These are phyloP conservation scores for Lithosia quadra DNA, from an alignment of 2,888 invertebrate genomes.

Conservation along the genomic window DNA sequence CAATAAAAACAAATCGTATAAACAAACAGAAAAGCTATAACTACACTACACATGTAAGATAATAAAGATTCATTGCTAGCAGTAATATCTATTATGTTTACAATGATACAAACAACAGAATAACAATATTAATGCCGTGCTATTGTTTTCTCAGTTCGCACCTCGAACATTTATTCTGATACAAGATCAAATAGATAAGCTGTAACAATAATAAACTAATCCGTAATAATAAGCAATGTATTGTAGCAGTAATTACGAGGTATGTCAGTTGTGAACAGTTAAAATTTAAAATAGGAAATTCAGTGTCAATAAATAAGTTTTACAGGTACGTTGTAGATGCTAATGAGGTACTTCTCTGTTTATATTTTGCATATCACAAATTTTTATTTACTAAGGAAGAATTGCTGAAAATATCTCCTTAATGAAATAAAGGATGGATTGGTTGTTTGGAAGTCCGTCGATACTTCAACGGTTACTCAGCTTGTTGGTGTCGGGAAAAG, in stretches of 20 bases:
- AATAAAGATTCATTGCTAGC: conserved; percentile 8
- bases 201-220: conserved; percentile 20
- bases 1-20: not conserved
- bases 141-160: conserved; percentile 20
- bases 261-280: not conserved
- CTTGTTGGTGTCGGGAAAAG: not conserved
- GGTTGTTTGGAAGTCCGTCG: too few relatives aligned
- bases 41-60: not conserved
- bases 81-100: conserved; percentile 9
- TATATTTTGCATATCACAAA: too few relatives aligned
- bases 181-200: conserved; percentile 18
- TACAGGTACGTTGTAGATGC: too few relatives aligned
- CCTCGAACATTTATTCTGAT: conserved; percentile 3
- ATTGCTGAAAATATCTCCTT: too few relatives aligned
- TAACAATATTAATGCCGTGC: conserved; percentile 18
- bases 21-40: not conserved
- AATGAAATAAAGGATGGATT: too few relatives aligned
- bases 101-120: conserved; percentile 15
- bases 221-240: conserved; percentile 1
- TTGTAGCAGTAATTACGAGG: not conserved
- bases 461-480: too few relatives aligned
- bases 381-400: too few relatives aligned
- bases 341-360: too few relatives aligned
- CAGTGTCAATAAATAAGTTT: too few relatives aligned
- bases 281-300: too few relatives aligned